phyloP scores from a whole-genome alignment of 2,113 vertebrate genomes.

The Echinops telfairi region DNA sequence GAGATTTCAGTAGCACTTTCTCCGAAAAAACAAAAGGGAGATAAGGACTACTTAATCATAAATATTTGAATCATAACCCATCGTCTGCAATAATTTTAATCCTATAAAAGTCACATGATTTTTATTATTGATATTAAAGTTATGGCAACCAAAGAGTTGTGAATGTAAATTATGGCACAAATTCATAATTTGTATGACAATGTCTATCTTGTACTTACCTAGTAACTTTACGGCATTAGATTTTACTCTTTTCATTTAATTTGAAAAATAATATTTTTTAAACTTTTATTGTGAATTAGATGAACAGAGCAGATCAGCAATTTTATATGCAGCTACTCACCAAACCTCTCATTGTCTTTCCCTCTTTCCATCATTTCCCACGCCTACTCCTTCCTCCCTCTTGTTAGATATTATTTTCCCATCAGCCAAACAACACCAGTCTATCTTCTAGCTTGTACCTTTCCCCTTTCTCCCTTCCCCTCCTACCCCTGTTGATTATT shows the following conservation, averaged over 20 bases:
- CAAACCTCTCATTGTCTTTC: too few species aligned
- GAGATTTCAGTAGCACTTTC: background rate
- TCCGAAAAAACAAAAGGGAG: background rate
- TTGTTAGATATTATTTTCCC: too few species aligned
- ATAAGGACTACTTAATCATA: background rate
- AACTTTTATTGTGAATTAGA: background rate
- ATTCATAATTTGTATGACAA: background rate
- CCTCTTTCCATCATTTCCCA: too few species aligned
- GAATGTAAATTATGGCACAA: background rate
- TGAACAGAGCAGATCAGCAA: too few species aligned
- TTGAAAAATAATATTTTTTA: constrained; percentile 30
- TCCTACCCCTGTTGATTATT: too few species aligned
- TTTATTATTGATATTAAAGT: background rate
- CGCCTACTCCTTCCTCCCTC: too few species aligned
- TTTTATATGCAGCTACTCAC: too few species aligned
- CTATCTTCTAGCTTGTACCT: too few species aligned
- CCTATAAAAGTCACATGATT: background rate
- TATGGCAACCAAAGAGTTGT: background rate
- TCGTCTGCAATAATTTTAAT: background rate
- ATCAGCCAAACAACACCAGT: too few species aligned
- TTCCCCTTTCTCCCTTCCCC: too few species aligned
- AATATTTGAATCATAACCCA: background rate
- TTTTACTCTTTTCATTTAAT: background rate
- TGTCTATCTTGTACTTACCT: background rate
- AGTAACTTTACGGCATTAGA: background rate